Conservation (phyloP, 2,888 invertebrate genomes). For the Campoplex capitator region DNA sequence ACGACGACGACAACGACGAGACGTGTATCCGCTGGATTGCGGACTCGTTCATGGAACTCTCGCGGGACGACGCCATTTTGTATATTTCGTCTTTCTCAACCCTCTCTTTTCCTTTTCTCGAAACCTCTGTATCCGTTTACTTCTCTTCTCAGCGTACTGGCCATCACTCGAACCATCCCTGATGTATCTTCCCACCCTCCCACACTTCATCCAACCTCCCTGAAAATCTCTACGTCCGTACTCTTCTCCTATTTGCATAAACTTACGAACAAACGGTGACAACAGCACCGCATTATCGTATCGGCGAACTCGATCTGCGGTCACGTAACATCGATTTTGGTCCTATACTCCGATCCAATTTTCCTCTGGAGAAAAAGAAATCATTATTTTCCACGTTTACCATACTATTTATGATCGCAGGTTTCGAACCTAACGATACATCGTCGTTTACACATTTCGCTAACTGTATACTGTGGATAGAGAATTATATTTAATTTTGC, state of each 20-base stretch:
- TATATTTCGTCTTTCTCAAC: constrained; percentile 52
- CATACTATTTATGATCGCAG: constrained; percentile 27
- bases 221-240: constrained; percentile 38
- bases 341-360: constrained; percentile 21
- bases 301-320: constrained; percentile 54
- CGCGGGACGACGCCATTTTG: constrained; percentile 82
- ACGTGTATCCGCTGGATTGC: constrained; percentile 83
- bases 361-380: constrained; percentile 14
- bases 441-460: constrained; percentile 43
- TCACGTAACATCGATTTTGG: constrained; percentile 53
- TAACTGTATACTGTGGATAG: not conserved
- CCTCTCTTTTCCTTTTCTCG: constrained; percentile 22
- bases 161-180: constrained; percentile 70
- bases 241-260: constrained; percentile 78
- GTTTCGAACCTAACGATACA: constrained; percentile 20
- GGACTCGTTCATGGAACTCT: constrained; percentile 81
- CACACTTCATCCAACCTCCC: constrained; percentile 3
- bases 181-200: constrained; percentile 72
- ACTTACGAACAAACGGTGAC: constrained; percentile 79
- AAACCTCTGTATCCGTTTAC: constrained; percentile 16
- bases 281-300: constrained; percentile 22
- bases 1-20: constrained; percentile 78
- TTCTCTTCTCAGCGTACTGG: constrained; percentile 58
- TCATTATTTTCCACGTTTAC: constrained; percentile 30
- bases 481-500: constrained; percentile 73